Percentiles rank a stretch among this genome's conserved stretches.
phyloP scores from a whole-genome alignment of 2,888 invertebrate species.

The Kuschelorhynchus macadamiae region DNA sequence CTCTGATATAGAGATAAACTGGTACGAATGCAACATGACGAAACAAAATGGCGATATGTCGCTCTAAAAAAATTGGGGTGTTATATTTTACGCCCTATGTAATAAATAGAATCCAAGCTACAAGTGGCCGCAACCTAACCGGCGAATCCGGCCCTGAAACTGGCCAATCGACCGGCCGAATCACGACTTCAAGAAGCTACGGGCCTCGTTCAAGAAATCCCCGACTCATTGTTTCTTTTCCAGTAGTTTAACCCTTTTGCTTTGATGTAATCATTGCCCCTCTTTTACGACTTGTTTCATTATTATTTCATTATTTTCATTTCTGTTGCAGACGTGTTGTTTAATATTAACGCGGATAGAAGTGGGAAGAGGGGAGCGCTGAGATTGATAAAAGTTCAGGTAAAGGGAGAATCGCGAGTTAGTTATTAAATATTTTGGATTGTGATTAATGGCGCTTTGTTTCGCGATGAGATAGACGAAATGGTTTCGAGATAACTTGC shows the following conservation, averaged over 20 bases:
- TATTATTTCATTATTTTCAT: constrained; percentile 72
- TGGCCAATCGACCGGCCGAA: neutral
- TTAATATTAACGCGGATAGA: constrained; percentile 48
- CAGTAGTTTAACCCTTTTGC: constrained; percentile 66
- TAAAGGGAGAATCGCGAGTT: constrained; percentile 26
- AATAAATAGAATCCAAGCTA: too few relatives aligned
- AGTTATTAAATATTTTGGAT: constrained; percentile 36
- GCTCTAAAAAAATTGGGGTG: too few relatives aligned
- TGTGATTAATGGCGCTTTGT: constrained; percentile 26
- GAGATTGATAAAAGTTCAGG: constrained; percentile 42
- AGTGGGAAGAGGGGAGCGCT: constrained; percentile 31
- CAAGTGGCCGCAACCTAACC: too few relatives aligned
- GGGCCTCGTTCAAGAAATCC: constrained; percentile 22
- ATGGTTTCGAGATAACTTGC: too few relatives aligned
- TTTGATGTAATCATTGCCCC: constrained; percentile 70
- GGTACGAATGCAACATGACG: too few relatives aligned
- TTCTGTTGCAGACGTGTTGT: constrained; percentile 69
- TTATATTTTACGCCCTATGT: too few relatives aligned
- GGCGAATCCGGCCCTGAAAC: neutral
- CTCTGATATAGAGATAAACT: too few relatives aligned
- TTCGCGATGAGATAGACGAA: neutral
- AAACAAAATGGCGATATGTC: too few relatives aligned
- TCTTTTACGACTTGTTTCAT: constrained; percentile 69
- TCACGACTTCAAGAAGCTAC: constrained; percentile 9
- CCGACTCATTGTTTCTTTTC: constrained; percentile 54